Evolutionary conservation across 1,140 invertebrate species (phyloP).

Genomic region (Melitaea cinxia): DNA sequence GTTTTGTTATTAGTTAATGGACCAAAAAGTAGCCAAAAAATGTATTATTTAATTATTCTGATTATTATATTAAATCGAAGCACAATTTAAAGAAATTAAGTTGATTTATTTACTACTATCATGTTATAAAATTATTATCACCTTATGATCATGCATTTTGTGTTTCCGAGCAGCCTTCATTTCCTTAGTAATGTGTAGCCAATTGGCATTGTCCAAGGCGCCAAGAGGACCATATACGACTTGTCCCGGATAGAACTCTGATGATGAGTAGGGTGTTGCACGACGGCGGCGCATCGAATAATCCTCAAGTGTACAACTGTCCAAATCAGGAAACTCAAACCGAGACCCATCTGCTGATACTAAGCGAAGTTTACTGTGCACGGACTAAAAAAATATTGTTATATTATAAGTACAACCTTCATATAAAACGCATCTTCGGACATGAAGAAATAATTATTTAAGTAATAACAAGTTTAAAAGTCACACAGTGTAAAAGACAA

Average conservation of each 20-base stretch:
- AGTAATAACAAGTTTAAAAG: too few species aligned
- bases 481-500: neutral
- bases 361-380: constrained; percentile 86
- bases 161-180: constrained; percentile 86
- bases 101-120: too few species aligned
- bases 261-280: constrained; percentile 68
- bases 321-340: constrained; percentile 85
- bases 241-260: constrained; percentile 90
- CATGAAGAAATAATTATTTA: too few species aligned
- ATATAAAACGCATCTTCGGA: too few species aligned
- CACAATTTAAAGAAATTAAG: too few species aligned
- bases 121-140: too few species aligned
- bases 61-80: too few species aligned
- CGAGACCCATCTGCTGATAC: constrained; percentile 85
- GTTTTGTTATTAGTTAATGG: too few species aligned
- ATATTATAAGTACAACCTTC: neutral
- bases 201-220: constrained; percentile 88
- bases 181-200: constrained; percentile 89
- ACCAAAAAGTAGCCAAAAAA: too few species aligned
- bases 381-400: constrained; percentile 67
- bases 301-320: constrained; percentile 84
- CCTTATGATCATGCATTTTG: constrained; percentile 82
- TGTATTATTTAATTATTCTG: too few species aligned
- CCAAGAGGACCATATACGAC: constrained; percentile 87
- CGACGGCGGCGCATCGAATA: constrained; percentile 74